Evolutionary conservation across 2,113 vertebrate genomes (phyloP).

Genomic region (Eulacestoma nigropectus): DNA sequence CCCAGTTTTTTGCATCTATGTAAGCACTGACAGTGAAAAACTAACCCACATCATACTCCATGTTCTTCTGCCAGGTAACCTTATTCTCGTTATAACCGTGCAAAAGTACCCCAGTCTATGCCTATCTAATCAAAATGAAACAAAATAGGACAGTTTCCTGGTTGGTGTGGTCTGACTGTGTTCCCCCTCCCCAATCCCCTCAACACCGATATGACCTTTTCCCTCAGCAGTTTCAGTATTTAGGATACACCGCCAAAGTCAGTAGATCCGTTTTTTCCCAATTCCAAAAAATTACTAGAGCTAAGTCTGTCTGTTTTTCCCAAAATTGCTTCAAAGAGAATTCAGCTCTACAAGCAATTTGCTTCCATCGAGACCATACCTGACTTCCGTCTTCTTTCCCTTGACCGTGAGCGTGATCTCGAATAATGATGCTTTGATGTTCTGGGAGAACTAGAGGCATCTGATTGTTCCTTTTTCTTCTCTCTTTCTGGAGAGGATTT

Average conservation of each 20-base stretch:
- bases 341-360: background rate
- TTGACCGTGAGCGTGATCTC: slow-evolving; percentile 88
- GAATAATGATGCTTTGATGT: slow-evolving; percentile 90
- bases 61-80: background rate
- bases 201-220: background rate
- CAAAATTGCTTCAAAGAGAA: background rate
- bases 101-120: background rate
- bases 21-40: background rate
- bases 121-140: background rate
- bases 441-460: slow-evolving; percentile 86
- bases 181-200: rapidly evolving
- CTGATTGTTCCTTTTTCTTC: slow-evolving; percentile 83
- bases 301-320: background rate
- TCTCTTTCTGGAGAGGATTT: slow-evolving; percentile 79
- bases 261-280: rapidly evolving
- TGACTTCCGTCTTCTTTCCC: slow-evolving; percentile 84
- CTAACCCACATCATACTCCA: background rate
- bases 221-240: background rate
- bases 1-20: background rate
- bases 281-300: background rate
- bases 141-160: background rate
- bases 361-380: slow-evolving; percentile 53
- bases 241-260: background rate
- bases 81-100: background rate
- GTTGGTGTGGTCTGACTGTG: rapidly evolving